phyloP scores from a whole-genome alignment of 2,797 vertebrate species.

The Pangasius krempfi region DNA sequence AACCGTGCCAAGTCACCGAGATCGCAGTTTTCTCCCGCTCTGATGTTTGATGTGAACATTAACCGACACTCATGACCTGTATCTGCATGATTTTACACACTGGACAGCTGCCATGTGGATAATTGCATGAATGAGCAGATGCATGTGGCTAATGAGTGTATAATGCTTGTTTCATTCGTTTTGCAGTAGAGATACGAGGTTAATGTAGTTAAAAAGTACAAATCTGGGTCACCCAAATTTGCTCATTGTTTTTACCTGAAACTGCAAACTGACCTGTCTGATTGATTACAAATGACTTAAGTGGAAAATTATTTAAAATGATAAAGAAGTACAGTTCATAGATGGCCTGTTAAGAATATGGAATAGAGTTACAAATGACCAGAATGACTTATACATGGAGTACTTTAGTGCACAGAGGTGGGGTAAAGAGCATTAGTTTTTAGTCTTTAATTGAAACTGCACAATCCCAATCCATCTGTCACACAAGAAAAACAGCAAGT shows the following conservation, averaged over 20 bases:
- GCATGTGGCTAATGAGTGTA: neutral
- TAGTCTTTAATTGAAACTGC: slow-evolving; percentile 30
- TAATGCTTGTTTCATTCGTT: no score
- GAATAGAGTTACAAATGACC: neutral
- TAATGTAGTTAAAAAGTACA: neutral
- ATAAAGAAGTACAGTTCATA: neutral
- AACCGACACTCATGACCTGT: neutral
- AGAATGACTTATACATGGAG: neutral
- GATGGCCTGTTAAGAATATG: neutral
- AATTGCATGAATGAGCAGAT: neutral
- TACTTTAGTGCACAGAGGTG: neutral
- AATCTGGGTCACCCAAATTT: neutral
- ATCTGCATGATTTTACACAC: neutral
- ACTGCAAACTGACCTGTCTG: neutral
- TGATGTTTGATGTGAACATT: neutral
- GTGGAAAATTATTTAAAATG: neutral
- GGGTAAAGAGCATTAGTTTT: neutral
- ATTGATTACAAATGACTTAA: neutral
- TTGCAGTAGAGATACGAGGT: neutral
- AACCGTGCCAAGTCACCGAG: neutral
- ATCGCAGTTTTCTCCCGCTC: neutral
- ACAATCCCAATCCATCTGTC: slow-evolving; percentile 49
- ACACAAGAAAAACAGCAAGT: slow-evolving; percentile 57
- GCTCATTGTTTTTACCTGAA: neutral
- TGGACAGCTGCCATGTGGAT: neutral